Evolutionary conservation across 2,113 vertebrate genomes (phyloP).

Genomic region (Rhynchomys soricoides): DNA sequence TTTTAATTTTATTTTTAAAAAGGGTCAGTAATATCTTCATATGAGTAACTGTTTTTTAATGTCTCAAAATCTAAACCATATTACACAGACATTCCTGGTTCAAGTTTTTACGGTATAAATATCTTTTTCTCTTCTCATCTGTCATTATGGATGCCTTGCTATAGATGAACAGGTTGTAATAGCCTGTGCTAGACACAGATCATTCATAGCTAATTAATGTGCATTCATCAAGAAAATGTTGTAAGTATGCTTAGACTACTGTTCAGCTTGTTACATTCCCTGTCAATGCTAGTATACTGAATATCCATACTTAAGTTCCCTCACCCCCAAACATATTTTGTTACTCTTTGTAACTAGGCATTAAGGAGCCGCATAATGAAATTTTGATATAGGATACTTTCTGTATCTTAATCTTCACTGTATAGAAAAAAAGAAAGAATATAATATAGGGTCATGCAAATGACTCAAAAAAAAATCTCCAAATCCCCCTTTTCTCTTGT

Average conservation of each 20-base stretch:
- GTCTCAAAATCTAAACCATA: background rate
- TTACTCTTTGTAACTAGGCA: background rate
- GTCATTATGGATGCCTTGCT: background rate
- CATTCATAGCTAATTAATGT: background rate
- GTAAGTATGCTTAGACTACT: background rate
- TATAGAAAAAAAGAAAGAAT: background rate
- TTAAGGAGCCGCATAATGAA: background rate
- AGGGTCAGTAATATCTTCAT: background rate
- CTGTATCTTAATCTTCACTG: background rate
- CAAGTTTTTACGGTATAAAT: background rate
- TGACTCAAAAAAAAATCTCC: background rate
- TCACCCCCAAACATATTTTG: background rate
- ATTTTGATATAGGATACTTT: background rate
- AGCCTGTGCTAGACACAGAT: background rate
- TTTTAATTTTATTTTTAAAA: background rate
- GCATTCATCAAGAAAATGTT: background rate
- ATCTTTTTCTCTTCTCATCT: background rate
- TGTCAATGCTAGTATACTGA: background rate
- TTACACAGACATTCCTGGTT: background rate
- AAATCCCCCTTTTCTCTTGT: background rate
- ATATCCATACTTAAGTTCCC: rapidly evolving
- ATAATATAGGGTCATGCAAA: background rate
- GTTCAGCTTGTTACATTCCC: background rate
- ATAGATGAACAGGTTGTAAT: background rate
- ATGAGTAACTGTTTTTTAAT: background rate